phyloP scores from a whole-genome alignment of 2,888 invertebrate species.

The Agrochola circellaris region DNA sequence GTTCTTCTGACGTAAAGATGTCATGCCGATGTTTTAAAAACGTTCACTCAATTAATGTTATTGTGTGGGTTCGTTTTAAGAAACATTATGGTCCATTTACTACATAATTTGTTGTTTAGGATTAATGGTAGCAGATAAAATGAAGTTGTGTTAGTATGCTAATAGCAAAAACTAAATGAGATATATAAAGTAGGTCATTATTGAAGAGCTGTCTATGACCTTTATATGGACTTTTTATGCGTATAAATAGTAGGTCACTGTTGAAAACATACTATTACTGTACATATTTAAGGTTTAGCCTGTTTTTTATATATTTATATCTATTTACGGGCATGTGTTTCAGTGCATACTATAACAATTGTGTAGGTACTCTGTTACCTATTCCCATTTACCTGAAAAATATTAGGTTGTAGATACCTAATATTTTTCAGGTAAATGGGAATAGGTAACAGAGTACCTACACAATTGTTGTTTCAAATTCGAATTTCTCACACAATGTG shows the following conservation, averaged over 20 bases:
- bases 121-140: constrained; percentile 41
- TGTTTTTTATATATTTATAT: not conserved
- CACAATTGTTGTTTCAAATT: not conserved
- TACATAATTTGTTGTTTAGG: constrained; percentile 18
- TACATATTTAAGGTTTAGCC: not conserved
- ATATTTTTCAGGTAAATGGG: too few relatives aligned
- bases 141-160: constrained; percentile 23
- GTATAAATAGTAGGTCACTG: constrained; percentile 9
- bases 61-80: constrained; percentile 30
- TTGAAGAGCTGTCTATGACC: constrained; percentile 4
- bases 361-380: not conserved
- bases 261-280: not conserved
- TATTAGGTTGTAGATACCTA: too few relatives aligned
- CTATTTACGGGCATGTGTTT: not conserved
- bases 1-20: constrained; percentile 56
- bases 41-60: constrained; percentile 53
- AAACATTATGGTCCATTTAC: constrained; percentile 36
- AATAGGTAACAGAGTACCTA: too few relatives aligned
- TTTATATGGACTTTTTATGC: constrained; percentile 13
- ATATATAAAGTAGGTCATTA: constrained; percentile 45
- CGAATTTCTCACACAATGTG: not conserved
- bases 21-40: constrained; percentile 46
- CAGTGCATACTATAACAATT: not conserved
- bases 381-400: not conserved
- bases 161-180: constrained; percentile 35